Evolutionary conservation across 2,888 invertebrate species (phyloP), one percentile per base, ranked within the genome.

Genomic region (Anthrax anthrax): DNA sequence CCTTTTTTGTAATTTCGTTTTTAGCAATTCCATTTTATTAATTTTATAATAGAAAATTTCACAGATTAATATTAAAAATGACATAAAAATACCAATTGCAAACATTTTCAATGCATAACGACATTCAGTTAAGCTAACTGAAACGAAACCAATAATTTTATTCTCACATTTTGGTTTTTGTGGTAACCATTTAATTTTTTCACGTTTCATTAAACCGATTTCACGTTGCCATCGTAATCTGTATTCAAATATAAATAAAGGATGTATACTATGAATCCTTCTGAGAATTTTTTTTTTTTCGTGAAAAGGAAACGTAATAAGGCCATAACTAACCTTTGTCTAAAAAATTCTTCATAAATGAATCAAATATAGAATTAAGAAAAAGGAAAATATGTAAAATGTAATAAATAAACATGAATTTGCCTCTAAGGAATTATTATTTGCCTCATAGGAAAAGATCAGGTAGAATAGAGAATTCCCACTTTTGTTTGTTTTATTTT

Each of bases 211-310:
- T 46, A 78, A 59, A 1, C 78, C 77, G 47, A 67, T 68, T 60
- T 78, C 78, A 37, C 76, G 72, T 57, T 75, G 76, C 75, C 76
- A 77, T 0, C 75, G 72, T 47, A 77, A 52, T 55, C 77, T 77
- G 53, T 4, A 52, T 39, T 34, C 12, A 4, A 13, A n/a, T 19
- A 23, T 6, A 23, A 6, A 23, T 6, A 23, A 23, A 23, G 8
- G n/a, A n/a, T n/a, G n/a, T n/a, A n/a, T n/a, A n/a, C n/a, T n/a
- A n/a, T n/a, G n/a, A n/a, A n/a, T n/a, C n/a, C n/a, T n/a, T n/a
- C n/a, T n/a, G n/a, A 23, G 8, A 23, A 23, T 23, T 23, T 23
- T 6, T 23, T 6, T 23, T 23, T 6, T 23, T 6, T 23, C 23
- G 8, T 23, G 8, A 23, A 23, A 23, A 6, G 14, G 13, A 37